These are phyloP conservation scores for Mythimna impura DNA, from an alignment of 2,888 invertebrate genomes.

Conservation along the genomic window DNA sequence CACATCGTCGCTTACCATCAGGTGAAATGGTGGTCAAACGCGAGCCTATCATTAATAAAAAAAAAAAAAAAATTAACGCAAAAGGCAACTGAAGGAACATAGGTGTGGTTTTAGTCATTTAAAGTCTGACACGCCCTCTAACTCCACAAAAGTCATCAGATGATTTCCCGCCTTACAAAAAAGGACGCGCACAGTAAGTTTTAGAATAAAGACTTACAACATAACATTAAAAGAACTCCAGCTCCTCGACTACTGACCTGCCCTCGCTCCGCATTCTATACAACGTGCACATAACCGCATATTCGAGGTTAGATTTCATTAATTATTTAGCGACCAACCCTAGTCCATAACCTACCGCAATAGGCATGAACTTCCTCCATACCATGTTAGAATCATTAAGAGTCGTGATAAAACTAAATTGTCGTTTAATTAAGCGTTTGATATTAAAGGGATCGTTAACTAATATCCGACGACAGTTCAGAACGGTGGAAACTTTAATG, in stretches of 20 bases:
- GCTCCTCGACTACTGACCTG: slow-evolving; percentile 44
- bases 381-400: slow-evolving; percentile 10
- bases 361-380: slow-evolving; percentile 32
- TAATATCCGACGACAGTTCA: slow-evolving; percentile 24
- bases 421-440: slow-evolving; percentile 13
- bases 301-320: slow-evolving; percentile 45
- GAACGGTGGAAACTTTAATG: slow-evolving; percentile 40
- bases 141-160: too few relatives aligned
- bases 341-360: slow-evolving; percentile 23
- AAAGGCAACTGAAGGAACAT: too few relatives aligned
- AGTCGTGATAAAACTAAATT: slow-evolving; percentile 31
- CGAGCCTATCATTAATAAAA: too few relatives aligned
- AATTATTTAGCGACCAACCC: slow-evolving; percentile 35
- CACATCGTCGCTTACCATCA: too few relatives aligned
- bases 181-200: too few relatives aligned
- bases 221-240: slow-evolving; percentile 18
- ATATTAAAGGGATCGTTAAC: slow-evolving; percentile 21
- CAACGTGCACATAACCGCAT: slow-evolving; percentile 33
- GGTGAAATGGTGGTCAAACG: too few relatives aligned
- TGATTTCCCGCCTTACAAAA: too few relatives aligned
- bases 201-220: background rate
- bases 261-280: slow-evolving; percentile 49
- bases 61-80: too few relatives aligned
- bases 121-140: too few relatives aligned
- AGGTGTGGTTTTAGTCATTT: too few relatives aligned